phyloP scores from a whole-genome alignment of 2,113 vertebrate genomes.

The Oenanthe oenanthe region DNA sequence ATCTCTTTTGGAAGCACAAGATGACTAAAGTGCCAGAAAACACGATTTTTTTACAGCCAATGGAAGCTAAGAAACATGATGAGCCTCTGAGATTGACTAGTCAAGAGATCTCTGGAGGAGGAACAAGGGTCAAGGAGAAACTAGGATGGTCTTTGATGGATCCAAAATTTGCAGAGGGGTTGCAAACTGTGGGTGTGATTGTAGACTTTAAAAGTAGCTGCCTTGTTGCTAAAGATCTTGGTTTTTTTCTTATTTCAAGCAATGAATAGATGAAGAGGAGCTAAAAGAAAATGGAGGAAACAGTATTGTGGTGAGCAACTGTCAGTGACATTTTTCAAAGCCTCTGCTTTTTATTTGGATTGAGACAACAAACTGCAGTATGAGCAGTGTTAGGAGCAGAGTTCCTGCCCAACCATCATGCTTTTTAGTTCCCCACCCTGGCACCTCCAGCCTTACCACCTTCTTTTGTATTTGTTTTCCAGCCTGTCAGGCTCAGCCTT shows the following conservation, averaged over 20 bases:
- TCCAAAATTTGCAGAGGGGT: background rate
- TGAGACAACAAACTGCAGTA: background rate
- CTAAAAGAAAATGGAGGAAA: background rate
- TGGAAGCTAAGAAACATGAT: background rate
- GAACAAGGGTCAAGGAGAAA: background rate
- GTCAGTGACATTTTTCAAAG: background rate
- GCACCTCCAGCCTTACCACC: fast-evolving
- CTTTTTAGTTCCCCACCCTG: background rate
- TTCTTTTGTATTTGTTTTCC: background rate
- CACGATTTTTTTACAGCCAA: background rate
- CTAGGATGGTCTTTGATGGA: background rate
- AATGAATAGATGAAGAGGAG: background rate
- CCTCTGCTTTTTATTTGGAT: background rate
- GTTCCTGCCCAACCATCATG: background rate
- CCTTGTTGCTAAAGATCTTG: background rate
- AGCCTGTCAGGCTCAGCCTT: background rate
- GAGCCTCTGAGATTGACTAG: background rate
- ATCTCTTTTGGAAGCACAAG: background rate
- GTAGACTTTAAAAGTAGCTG: background rate
- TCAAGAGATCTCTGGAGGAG: background rate
- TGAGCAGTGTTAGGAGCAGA: background rate
- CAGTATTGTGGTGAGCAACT: fast-evolving
- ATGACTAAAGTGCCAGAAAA: background rate
- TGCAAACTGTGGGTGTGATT: background rate
- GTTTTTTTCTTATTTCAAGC: background rate